A percentile compares a stretch with the other conserved stretches of the same genome.
Conservation (phyloP, 2,113 vertebrate species). For the Natator depressus region DNA sequence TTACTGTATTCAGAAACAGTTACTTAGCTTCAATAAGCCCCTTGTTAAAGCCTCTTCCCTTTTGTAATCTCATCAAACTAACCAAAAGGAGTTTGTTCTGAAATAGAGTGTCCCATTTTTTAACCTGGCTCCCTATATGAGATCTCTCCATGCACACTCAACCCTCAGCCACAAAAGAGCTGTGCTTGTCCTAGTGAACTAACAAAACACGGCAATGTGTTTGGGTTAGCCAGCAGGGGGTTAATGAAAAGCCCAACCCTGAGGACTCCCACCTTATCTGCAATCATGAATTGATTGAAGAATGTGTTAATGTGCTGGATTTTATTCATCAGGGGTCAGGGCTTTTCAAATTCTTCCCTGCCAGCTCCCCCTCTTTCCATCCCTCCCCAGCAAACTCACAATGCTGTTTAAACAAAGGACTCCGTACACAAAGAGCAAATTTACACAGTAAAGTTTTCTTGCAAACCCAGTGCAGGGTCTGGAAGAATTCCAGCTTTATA, state of each 20-base stretch:
- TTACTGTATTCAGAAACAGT: slow-evolving; percentile 65
- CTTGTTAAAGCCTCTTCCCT: slow-evolving; percentile 66
- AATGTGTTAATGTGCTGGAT: slow-evolving; percentile 81
- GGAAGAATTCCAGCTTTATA: slow-evolving; percentile 85
- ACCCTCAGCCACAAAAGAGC: slow-evolving; percentile 65
- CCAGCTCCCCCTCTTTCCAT: slow-evolving; percentile 71
- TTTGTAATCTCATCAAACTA: slow-evolving; percentile 71
- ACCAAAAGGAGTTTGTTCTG: slow-evolving; percentile 71
- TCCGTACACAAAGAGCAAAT: slow-evolving; percentile 90
- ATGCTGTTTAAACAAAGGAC: slow-evolving; percentile 91
- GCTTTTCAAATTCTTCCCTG: slow-evolving; percentile 84
- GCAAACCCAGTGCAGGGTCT: slow-evolving; percentile 87
- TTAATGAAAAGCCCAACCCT: slow-evolving; percentile 78
- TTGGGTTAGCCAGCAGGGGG: slow-evolving; percentile 77
- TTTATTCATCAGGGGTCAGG: slow-evolving; percentile 80
- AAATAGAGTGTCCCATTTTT: slow-evolving; percentile 66
- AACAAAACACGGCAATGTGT: slow-evolving; percentile 73
- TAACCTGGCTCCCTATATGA: slow-evolving; percentile 59
- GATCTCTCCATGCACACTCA: slow-evolving; percentile 39
- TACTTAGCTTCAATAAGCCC: slow-evolving; percentile 68
- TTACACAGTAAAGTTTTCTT: slow-evolving; percentile 91
- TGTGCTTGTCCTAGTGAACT: slow-evolving; percentile 66
- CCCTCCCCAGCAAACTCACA: slow-evolving; percentile 84
- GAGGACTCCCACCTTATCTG: slow-evolving; percentile 76
- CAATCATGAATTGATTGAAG: slow-evolving; percentile 78